Base-by-base conservation (phyloP, 2,113 vertebrate genomes). In the Xiphophorus hellerii region DNA sequence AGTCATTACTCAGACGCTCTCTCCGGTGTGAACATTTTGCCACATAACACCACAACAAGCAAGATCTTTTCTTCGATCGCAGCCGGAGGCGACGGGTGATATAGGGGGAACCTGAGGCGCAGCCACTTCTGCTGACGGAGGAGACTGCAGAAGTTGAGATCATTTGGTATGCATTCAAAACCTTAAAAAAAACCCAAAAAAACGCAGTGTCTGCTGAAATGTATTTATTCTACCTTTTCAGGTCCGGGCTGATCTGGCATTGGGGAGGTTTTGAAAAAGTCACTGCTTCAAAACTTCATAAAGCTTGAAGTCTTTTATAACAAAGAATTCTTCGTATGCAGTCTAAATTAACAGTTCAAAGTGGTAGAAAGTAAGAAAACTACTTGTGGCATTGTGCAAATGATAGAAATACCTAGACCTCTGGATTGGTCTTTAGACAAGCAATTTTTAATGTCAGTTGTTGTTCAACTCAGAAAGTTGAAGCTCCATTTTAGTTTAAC, bases 1-100 rank as follows among this genome's bases (percentile, higher is more conserved):
- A 65, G 51, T 42, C 77, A 86, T 84, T 82, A 83, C 74, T 84
- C 80, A 87, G 74, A 62, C 28, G 51, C 2, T 30, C 79, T 71
- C 76, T 35, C 73, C 6, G 60, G 27, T 72, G 78, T 22, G 37
- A 73, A 74, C 75, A 30, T 66, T 78, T 81, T 51, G 62, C 37
- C 61, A 0, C 70, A 37, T 64, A 67, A 76, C 66, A 62, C 30
- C 60, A 9, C 77, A 66, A 77, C 69, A 64, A 51, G 73, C 37
- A 2, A 42, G 42, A 7, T 67, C 33, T 33, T 61, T 62, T 29
- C 28, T 20, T 20, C 35, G 27, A 66, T 37, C 27, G 25, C 73
- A 66, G 51, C 39, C 5, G n/a, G 51, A 25, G 17, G 31, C 28
- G 60, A 69, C 62, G 31, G 51, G 75, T 25, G 44, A 61, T 72